A percentile compares a stretch with the other conserved stretches of the same genome.
Conservation (phyloP, 2,797 vertebrate genomes). For the Periophthalmus magnuspinnatus region DNA sequence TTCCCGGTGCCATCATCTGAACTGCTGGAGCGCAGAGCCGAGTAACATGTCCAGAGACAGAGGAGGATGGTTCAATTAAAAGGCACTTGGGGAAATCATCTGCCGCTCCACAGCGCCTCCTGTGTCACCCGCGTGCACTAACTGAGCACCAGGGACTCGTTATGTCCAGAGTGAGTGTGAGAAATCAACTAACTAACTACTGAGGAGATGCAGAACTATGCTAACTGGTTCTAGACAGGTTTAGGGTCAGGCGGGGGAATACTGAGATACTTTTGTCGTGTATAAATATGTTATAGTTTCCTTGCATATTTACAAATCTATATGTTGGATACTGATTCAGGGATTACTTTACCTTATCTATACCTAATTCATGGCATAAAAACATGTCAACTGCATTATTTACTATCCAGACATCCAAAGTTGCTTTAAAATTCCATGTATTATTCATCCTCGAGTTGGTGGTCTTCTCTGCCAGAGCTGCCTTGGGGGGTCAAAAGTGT, state of each 20-base stretch:
- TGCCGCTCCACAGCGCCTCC: constrained; percentile 19
- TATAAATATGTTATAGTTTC: background rate
- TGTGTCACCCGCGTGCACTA: constrained; percentile 15
- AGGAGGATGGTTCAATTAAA: constrained; percentile 56
- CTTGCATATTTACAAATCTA: background rate
- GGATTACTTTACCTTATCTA: background rate
- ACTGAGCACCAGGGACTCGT: constrained; percentile 31
- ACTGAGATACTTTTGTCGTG: background rate
- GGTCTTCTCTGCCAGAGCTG: too few relatives aligned
- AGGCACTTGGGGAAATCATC: constrained; percentile 42
- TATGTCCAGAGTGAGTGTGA: constrained; percentile 24
- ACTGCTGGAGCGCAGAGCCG: constrained; percentile 43
- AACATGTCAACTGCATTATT: too few relatives aligned
- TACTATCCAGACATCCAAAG: background rate
- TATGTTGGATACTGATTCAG: background rate
- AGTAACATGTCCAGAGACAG: constrained; percentile 25
- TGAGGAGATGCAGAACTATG: background rate
- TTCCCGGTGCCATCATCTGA: constrained; percentile 40
- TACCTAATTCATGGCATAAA: too few relatives aligned
- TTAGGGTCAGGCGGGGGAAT: background rate
- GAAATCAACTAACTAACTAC: background rate
- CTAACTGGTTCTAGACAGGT: background rate
- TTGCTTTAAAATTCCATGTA: background rate
- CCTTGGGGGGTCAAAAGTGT: too few relatives aligned
- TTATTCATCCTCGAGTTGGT: too few relatives aligned